These are phyloP conservation scores for Bryconaethiops microstoma DNA, from an alignment of 2,797 vertebrate genomes.

Conservation along the genomic window DNA sequence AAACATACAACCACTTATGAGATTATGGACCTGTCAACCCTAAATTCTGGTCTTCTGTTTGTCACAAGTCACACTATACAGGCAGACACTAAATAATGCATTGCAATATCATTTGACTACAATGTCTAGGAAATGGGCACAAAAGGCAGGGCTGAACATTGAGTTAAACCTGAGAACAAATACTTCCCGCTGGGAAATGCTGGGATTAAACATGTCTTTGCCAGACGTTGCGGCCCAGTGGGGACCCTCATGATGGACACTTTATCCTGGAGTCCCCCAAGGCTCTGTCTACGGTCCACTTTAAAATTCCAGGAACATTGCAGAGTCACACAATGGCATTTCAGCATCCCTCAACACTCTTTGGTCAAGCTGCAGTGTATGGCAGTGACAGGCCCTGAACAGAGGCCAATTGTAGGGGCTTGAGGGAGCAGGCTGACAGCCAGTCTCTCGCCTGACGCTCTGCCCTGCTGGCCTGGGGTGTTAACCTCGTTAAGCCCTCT, in stretches of 20 bases:
- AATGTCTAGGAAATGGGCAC: not conserved
- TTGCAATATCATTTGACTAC: not conserved
- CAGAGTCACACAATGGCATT: not conserved
- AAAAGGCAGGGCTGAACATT: conserved; percentile 9
- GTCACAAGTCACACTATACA: too few species aligned
- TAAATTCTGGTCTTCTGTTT: too few species aligned
- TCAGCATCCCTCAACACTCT: conserved; percentile 21
- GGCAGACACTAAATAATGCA: not conserved
- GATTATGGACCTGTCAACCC: too few species aligned
- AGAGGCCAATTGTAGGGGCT: not conserved
- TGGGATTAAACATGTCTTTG: conserved; percentile 36
- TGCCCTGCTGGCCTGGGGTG: conserved; percentile 19
- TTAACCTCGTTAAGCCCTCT: conserved; percentile 28
- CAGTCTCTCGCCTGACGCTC: not conserved
- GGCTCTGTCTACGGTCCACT: conserved; percentile 10
- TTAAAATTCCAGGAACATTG: not conserved
- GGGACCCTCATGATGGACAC: conserved; percentile 1
- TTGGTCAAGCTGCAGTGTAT: conserved; percentile 7
- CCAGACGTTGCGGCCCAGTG: not conserved
- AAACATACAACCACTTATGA: not conserved
- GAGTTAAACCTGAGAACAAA: conserved; percentile 21
- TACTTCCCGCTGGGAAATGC: conserved; percentile 28
- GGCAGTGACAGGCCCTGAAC: not conserved
- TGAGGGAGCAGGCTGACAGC: not conserved
- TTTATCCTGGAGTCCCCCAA: conserved; percentile 23